phyloP scores from a whole-genome alignment of 2,113 vertebrate genomes.

The Caloenas nicobarica region DNA sequence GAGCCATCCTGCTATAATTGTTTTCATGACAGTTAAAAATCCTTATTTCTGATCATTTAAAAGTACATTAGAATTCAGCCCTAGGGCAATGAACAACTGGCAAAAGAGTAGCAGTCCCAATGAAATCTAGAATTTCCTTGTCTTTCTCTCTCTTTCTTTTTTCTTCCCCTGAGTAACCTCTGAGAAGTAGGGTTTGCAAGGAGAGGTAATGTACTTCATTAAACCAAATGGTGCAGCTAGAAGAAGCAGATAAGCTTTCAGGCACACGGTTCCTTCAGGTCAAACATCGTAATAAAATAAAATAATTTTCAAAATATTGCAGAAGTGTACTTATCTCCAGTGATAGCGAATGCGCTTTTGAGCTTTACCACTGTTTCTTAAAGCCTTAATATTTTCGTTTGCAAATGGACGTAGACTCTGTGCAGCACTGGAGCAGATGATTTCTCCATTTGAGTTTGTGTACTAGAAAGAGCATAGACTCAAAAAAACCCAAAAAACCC shows the following conservation, averaged over 20 bases:
- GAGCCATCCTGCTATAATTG: not conserved
- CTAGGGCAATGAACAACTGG: not conserved
- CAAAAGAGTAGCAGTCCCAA: not conserved
- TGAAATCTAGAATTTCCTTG: not conserved
- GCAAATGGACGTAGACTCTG: not conserved
- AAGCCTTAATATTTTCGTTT: not conserved
- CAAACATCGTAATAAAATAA: not conserved
- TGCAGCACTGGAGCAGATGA: not conserved
- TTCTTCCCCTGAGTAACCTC: not conserved
- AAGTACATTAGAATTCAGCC: constrained; percentile 16
- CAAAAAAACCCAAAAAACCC: not conserved
- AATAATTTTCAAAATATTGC: not conserved
- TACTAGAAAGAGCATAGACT: not conserved
- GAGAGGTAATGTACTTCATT: not conserved
- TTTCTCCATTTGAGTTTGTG: not conserved
- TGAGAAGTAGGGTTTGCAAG: not conserved
- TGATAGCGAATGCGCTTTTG: not conserved
- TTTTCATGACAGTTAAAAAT: constrained; percentile 1
- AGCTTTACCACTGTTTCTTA: constrained; percentile 5
- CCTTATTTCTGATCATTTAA: not conserved
- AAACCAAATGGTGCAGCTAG: constrained; percentile 24
- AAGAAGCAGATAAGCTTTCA: constrained; percentile 15
- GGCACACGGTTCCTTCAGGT: not conserved
- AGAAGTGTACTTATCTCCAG: not conserved
- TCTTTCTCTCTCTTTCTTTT: not conserved